These are phyloP conservation scores for Mylabris sibirica DNA, from an alignment of 2,888 invertebrate genomes.

Conservation along the genomic window DNA sequence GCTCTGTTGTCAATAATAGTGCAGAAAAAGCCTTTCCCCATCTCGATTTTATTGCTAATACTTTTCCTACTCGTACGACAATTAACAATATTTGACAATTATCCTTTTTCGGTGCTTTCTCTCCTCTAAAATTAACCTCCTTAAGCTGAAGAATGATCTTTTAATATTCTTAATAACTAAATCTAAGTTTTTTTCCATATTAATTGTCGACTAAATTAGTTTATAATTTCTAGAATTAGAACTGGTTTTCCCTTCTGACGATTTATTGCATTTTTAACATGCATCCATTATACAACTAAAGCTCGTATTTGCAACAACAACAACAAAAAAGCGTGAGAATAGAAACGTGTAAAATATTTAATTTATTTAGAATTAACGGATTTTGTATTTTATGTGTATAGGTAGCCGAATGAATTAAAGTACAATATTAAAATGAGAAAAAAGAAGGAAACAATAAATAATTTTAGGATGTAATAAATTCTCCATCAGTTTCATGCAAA, in stretches of 20 bases:
- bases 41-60: too few relatives aligned
- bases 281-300: not conserved
- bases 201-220: not conserved
- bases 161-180: not conserved
- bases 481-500: not conserved
- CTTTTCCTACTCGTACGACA: too few relatives aligned
- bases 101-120: too few relatives aligned
- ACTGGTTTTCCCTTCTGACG: conserved; percentile 1
- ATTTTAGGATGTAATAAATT: not conserved
- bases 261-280: conserved; percentile 3
- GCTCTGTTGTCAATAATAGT: too few relatives aligned
- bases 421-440: not conserved
- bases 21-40: too few relatives aligned
- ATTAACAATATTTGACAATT: too few relatives aligned
- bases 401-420: not conserved
- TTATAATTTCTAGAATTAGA: not conserved
- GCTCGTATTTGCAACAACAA: not conserved
- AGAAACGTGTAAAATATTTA: not conserved
- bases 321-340: not conserved
- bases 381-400: not conserved
- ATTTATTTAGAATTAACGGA: not conserved
- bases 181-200: not conserved
- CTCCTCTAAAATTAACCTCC: too few relatives aligned
- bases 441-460: not conserved
- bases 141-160: not conserved